Evolutionary conservation across 2,113 vertebrate genomes (phyloP).

Genomic region (Melanerpes formicivorus): DNA sequence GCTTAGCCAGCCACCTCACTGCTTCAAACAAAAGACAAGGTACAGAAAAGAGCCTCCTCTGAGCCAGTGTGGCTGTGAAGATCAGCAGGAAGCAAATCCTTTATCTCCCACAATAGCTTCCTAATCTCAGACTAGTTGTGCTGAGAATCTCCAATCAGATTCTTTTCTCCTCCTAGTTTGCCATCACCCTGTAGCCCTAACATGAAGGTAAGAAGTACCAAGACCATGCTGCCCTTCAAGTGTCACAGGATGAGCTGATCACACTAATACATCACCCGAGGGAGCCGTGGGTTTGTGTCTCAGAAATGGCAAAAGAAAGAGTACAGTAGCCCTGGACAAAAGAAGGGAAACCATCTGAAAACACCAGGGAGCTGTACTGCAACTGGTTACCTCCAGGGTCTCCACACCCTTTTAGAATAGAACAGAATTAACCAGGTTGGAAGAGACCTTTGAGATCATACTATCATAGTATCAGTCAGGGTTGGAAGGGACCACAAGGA

Average conservation of each 20-base stretch:
- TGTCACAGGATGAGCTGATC: not conserved
- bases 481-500: too few species aligned
- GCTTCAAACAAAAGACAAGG: not conserved
- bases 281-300: not conserved
- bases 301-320: not conserved
- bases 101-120: not conserved
- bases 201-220: not conserved
- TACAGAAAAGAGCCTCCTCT: not conserved
- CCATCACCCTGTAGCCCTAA: not conserved
- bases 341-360: not conserved
- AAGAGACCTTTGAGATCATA: too few species aligned
- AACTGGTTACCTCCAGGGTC: not conserved
- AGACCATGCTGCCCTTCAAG: not conserved
- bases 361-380: not conserved
- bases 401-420: not conserved
- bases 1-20: not conserved
- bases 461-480: too few species aligned
- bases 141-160: not conserved
- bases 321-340: not conserved
- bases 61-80: not conserved
- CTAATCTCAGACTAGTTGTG: not conserved
- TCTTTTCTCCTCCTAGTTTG: not conserved
- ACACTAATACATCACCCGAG: not conserved
- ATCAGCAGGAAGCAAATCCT: not conserved
- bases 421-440: too few species aligned